Base-by-base conservation (phyloP, 2,113 vertebrate genomes). In the Phaetusa simplex region DNA sequence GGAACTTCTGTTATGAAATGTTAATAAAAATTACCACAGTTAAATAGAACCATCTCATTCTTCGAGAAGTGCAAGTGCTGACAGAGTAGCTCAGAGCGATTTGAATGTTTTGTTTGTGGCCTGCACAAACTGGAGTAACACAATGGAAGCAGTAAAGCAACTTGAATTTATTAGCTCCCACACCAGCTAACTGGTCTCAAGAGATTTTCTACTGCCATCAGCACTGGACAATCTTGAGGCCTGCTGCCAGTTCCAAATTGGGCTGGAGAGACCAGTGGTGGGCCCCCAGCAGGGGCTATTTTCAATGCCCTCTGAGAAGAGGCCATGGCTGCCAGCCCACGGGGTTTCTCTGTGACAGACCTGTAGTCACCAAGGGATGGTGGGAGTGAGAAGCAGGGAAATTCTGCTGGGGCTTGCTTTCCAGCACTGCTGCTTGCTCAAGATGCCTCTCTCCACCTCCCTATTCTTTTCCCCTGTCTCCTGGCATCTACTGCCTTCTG, bases 1-100 rank as follows among this genome's bases (percentile, higher is more conserved):
- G 8, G 81, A 86, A 64, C 24, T 83, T 90, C 50, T 82, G 38
- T 49, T 64, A 96, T 59, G 77, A 95, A 94, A 85, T 26, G 42
- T 84, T 85, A 82, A 95, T 76, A 87, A 79, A 91, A 93, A 65
- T 69, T 80, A 92, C 79, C 66, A 53, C 66, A 69, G 59, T 80
- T 91, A 95, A 95, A 88, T 8, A 88, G 74, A 94, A 82, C 40
- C 52, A 94, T 58, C 15, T 21, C 50, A 53, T 42, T 87, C 73
- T 65, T 64, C 0, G 0, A 69, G 55, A 78, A 96, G 30, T 19
- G 40, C 65, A 94, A 88, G 56, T 77, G 85, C 53, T 80, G 71
- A 90, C 70, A 91, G 77, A 12, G 53, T 45, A 91, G 70, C 62
- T 81, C 56, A 62, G 58, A 93, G 78, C 1, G 5, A 79, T 70